phyloP scores from a whole-genome alignment of 2,113 vertebrate species.

The Hypanus sabinus region DNA sequence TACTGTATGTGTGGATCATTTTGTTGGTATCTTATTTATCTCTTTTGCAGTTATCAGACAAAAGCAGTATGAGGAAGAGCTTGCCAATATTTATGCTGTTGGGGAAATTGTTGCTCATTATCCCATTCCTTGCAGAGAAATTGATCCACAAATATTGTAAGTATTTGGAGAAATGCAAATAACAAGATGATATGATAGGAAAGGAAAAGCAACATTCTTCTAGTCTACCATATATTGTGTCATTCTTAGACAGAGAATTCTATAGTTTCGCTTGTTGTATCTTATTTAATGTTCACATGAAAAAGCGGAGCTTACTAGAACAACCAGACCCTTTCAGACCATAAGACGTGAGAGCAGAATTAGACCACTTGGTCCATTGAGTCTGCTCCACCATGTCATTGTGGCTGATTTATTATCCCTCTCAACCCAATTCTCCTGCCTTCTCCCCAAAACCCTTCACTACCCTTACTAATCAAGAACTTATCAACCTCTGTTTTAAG shows the following conservation, averaged over 20 bases:
- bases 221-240: neutral
- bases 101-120: conserved; percentile 72
- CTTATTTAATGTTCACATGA: neutral
- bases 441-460: no score
- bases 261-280: neutral
- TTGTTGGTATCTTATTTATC: neutral
- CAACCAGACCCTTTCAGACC: neutral
- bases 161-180: conserved; percentile 46
- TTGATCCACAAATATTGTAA: conserved; percentile 71
- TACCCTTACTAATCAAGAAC: no score
- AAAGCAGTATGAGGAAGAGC: conserved; percentile 54
- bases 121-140: conserved; percentile 61
- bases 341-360: no score
- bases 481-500: no score
- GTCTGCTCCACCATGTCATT: no score
- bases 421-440: no score
- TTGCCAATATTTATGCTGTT: conserved; percentile 69
- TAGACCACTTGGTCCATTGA: no score
- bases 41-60: conserved; percentile 51
- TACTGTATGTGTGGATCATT: no score
- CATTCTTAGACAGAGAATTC: neutral
- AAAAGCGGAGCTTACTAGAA: neutral
- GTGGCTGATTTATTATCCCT: no score
- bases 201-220: neutral
- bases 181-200: neutral